A percentile compares a stretch with the other conserved stretches of the same genome.
Evolutionary conservation across 2,888 invertebrate genomes (phyloP).

Genomic region (Archips xylosteana): DNA sequence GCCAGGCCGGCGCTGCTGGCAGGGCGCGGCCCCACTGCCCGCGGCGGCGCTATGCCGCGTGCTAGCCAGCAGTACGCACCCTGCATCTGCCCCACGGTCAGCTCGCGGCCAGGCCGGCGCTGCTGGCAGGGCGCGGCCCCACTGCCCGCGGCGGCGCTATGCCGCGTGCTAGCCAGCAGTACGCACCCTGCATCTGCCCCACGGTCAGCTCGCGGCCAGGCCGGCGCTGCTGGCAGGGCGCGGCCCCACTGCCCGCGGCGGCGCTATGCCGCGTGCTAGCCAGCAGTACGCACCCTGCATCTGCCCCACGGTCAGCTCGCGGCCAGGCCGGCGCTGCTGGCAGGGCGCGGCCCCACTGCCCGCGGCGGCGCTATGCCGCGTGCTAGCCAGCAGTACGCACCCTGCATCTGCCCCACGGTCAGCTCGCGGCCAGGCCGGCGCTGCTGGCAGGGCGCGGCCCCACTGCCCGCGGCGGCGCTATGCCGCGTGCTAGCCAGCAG

Average conservation of each 20-base stretch:
- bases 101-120: conserved; percentile 94
- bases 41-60: no score
- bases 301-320: conserved; percentile 96
- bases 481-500: no score
- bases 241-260: neutral
- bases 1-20: conserved; percentile 90
- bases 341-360: neutral
- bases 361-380: no score
- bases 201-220: conserved; percentile 96
- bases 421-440: conserved; percentile 95
- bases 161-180: no score
- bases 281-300: conserved; percentile 7
- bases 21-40: neutral
- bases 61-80: neutral
- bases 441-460: neutral
- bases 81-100: conserved; percentile 93
- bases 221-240: conserved; percentile 79
- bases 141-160: no score
- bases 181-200: conserved; percentile 83
- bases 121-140: neutral
- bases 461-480: no score
- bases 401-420: conserved; percentile 91
- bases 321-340: conserved; percentile 91
- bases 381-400: neutral
- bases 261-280: no score